A percentile compares a stretch with the other conserved stretches of the same genome.
Conservation (phyloP, 2,888 invertebrate species). For the Priocnemis perturbator region DNA sequence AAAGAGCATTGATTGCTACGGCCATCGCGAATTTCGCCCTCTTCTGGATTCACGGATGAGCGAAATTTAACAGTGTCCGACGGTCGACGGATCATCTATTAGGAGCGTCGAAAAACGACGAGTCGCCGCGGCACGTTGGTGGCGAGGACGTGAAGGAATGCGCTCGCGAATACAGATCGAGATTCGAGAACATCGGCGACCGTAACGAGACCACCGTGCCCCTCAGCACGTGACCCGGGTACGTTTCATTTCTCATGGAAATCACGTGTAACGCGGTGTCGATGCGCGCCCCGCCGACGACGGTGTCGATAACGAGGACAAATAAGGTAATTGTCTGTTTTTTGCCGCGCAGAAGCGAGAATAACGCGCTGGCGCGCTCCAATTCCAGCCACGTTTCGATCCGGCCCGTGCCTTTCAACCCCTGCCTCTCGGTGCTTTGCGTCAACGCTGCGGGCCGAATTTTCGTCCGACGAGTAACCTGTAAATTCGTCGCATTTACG, state of each 20-base stretch:
- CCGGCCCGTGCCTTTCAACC: too few species aligned
- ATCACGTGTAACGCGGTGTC: neutral
- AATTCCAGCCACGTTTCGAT: too few species aligned
- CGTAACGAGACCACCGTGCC: constrained; percentile 8
- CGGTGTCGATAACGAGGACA: neutral
- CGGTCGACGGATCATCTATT: constrained; percentile 48
- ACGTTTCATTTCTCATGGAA: constrained; percentile 3
- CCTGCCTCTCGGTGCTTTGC: too few species aligned
- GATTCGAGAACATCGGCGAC: too few species aligned
- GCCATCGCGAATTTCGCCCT: constrained; percentile 6
- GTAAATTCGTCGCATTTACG: too few species aligned
- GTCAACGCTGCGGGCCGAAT: too few species aligned
- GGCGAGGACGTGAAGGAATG: too few species aligned
- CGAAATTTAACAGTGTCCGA: constrained; percentile 57
- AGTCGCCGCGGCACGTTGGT: neutral
- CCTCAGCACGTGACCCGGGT: constrained; percentile 3
- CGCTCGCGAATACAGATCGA: too few species aligned
- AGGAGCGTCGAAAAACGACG: constrained; percentile 40
- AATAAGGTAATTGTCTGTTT: constrained; percentile 13
- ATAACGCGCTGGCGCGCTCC: neutral
- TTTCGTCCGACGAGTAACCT: too few species aligned
- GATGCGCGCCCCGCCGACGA: neutral
- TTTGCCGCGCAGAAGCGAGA: constrained; percentile 1
- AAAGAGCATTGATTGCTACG: constrained; percentile 59
- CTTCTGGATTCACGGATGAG: constrained; percentile 46